Base-by-base conservation (phyloP, 2,113 vertebrate genomes). In the Leptocoma aspasia region DNA sequence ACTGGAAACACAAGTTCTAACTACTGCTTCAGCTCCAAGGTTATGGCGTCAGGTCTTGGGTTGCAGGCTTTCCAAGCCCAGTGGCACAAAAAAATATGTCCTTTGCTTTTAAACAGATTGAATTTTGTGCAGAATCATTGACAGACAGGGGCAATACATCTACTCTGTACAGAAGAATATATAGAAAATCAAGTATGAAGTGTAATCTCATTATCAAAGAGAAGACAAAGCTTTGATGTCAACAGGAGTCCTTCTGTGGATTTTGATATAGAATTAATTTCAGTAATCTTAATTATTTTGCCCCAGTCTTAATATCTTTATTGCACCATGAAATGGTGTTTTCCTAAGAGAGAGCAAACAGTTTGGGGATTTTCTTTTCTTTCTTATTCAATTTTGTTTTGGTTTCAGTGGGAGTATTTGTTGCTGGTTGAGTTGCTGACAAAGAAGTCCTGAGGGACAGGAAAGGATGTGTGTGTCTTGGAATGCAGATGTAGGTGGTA, bases 271-370 rank as follows among this genome's bases (percentile, higher is more conserved):
- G 52, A 90, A 92, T 86, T 93, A 82, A 96, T 94, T 93, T 94
- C 75, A 82, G 30, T 92, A 87, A 95, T 95, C 66, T 65, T 92
- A 91, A 92, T 94, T 94, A 85, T 95, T 95, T 95, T 94, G 39
- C 66, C 54, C 71, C 69, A 45, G 21, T 80, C 68, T 78, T 68
- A 63, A 28, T 86, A 69, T 78, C 81, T 92, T 73, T 73, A 68
- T 68, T 75, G 49, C 65, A 57, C 57, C 71, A 49, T 37, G 68
- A 93, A 94, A 82, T 14, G 10, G 15, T 37, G 68, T 70, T 86
- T 88, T 93, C 52, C 79, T 88, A 71, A 78, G 54, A 78, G 30
- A 86, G 5, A 76, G 39, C 20, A 89, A 95, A 82, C 37, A 61
- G 56, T 63, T 78, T 52, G 23, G 56, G 68, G 68, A 63, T 93